Evolutionary conservation across 2,888 invertebrate species (phyloP).

Genomic region (Lysandra coridon): DNA sequence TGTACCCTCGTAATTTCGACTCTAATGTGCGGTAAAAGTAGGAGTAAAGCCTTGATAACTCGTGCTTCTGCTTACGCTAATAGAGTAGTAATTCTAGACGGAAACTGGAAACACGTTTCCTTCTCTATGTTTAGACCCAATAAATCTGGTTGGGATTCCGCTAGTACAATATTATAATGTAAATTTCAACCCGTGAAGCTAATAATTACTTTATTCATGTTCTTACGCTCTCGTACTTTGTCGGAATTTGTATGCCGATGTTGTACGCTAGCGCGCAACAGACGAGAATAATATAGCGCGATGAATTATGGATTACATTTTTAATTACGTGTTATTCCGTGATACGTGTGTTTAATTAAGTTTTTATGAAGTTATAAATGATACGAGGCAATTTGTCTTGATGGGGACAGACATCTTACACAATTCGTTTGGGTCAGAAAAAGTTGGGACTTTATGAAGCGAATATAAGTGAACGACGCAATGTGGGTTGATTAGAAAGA

Average conservation of each 20-base stretch:
- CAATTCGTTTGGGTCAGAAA: background rate
- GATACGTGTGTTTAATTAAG: conserved; percentile 33
- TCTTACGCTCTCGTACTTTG: conserved; percentile 56
- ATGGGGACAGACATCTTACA: background rate
- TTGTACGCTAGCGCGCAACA: conserved; percentile 55
- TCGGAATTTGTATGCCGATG: conserved; percentile 63
- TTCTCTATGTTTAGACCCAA: background rate
- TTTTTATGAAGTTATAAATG: conserved; percentile 28
- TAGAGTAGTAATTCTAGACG: background rate
- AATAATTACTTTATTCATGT: conserved; percentile 55
- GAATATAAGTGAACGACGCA: background rate
- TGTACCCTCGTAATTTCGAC: background rate
- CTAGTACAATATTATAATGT: conserved; percentile 18
- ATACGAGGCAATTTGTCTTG: conserved; percentile 16
- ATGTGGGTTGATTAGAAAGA: background rate
- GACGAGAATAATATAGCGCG: conserved; percentile 57
- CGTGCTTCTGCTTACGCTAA: background rate
- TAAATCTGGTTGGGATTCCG: background rate
- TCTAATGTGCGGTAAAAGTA: background rate
- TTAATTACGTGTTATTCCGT: conserved; percentile 56
- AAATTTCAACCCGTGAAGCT: conserved; percentile 30
- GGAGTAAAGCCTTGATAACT: background rate
- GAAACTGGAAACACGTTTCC: background rate
- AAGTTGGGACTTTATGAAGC: background rate
- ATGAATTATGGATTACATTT: conserved; percentile 64